phyloP scores from a whole-genome alignment of 2,797 vertebrate genomes.

The Ceryle rudis region DNA sequence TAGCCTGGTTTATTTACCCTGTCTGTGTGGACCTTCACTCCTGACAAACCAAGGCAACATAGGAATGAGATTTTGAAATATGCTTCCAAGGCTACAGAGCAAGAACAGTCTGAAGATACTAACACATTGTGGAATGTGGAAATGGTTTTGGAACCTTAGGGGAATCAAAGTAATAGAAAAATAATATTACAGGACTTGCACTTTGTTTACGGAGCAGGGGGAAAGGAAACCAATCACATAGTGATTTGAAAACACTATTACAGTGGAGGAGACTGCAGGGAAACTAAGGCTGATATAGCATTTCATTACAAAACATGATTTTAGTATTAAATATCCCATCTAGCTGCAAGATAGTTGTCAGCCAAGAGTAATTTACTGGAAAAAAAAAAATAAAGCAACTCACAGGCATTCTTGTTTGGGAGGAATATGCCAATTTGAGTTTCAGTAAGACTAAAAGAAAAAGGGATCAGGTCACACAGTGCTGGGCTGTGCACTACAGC shows the following conservation, averaged over 20 bases:
- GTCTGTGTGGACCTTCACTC: background rate
- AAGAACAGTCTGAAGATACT: background rate
- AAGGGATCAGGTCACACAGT: background rate
- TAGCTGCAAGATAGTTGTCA: background rate
- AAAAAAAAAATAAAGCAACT: background rate
- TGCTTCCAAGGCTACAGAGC: background rate
- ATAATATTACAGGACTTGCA: constrained; percentile 38
- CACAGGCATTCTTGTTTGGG: background rate
- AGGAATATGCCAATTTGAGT: background rate
- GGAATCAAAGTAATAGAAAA: constrained; percentile 44
- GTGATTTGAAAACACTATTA: background rate
- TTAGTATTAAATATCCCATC: constrained; percentile 35
- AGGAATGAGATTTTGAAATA: constrained; percentile 51
- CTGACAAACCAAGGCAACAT: background rate
- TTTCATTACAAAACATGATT: constrained; percentile 22
- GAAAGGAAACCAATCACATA: background rate
- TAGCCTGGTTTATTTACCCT: background rate
- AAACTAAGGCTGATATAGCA: background rate
- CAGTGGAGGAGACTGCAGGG: background rate
- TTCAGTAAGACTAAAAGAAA: background rate
- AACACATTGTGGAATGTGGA: background rate
- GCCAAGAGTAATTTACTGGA: background rate
- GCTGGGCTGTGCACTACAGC: background rate
- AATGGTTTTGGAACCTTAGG: background rate
- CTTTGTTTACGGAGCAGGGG: background rate